Evolutionary conservation across 2,888 invertebrate genomes (phyloP), one percentile per base, ranked within the genome.

Genomic region (Nomada lathburiana): DNA sequence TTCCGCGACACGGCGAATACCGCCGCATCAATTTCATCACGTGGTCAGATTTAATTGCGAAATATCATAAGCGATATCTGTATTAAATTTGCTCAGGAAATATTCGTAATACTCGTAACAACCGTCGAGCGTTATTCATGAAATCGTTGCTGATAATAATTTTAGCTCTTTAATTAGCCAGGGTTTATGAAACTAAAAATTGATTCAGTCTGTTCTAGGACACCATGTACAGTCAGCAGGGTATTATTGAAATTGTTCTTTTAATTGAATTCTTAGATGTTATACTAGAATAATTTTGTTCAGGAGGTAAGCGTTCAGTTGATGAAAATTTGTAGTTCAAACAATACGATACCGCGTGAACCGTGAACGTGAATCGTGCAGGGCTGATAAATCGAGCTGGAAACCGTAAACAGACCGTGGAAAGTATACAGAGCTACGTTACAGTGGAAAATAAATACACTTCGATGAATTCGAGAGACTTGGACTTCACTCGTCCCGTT

Each of bases 261-360:
- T 26, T 2, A 26, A 26, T 63, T 63, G 47, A 16, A 47, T 10
- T 47, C 16, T 47, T 47, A 36, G 63, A 63, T 42, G 42, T n/a
- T 1, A 13, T 36, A 18, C 44, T 36, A 68, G 68, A 36, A 36
- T 36, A 36, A 36, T 77, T 57, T 57, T 59, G 42, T 18, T 16
- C 13, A 23, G 16, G 23, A 10, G 50, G 52, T 63, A 64, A 69
- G 70, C 52, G 52, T 69, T 79, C 64, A 52, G 44, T 13, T 29
- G 42, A 5, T 2, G n/a, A n/a, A 71, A 72, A 57, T 72, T 59
- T 57, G 11, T 64, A 36, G 72, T 65, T 50, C 52, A 72, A 72
- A 72, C 50, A 72, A 57, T 20, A 29, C 16, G 57, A 60, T 65
- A 50, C 64, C 64, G 52, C 36, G 36, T 36, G 36, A 36, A 36